Percentiles rank a stretch among this genome's conserved stretches.
Conservation (phyloP, 2,888 invertebrate species). For the Eremobia ochroleuca region DNA sequence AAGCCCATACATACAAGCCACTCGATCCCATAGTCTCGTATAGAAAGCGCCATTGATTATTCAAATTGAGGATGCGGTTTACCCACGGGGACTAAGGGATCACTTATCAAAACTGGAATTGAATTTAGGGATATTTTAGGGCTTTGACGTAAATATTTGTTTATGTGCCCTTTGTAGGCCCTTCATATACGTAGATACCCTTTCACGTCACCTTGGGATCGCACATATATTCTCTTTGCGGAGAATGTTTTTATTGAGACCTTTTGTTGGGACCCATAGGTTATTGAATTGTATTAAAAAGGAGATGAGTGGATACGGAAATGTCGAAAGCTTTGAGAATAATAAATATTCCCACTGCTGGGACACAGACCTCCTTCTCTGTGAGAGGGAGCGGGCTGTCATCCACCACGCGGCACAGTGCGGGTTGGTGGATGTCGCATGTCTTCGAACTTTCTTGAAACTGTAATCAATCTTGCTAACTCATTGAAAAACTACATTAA, state of each 20-base stretch:
- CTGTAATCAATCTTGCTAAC: not conserved
- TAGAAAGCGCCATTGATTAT: constrained; percentile 69
- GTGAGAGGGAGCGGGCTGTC: not conserved
- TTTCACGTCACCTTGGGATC: constrained; percentile 47
- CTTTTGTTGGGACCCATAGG: constrained; percentile 37
- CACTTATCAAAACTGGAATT: constrained; percentile 77
- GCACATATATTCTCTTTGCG: constrained; percentile 45
- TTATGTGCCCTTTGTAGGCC: constrained; percentile 56
- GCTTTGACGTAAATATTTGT: constrained; percentile 64
- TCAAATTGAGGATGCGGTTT: constrained; percentile 71
- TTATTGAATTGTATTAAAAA: constrained; percentile 58
- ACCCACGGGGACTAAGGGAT: constrained; percentile 68
- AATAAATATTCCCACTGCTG: not conserved
- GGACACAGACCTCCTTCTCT: not conserved
- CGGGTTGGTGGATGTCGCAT: not conserved
- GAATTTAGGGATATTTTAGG: constrained; percentile 68
- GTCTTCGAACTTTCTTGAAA: not conserved
- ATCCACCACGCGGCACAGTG: not conserved
- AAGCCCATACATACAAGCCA: not conserved
- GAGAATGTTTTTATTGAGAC: constrained; percentile 50
- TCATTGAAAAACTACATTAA: not conserved
- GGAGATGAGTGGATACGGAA: not conserved
- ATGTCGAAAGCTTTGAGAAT: constrained; percentile 6
- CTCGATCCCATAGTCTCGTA: constrained; percentile 20
- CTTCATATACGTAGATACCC: constrained; percentile 32